phyloP scores from a whole-genome alignment of 2,888 invertebrate species.

The Atethmia centrago region DNA sequence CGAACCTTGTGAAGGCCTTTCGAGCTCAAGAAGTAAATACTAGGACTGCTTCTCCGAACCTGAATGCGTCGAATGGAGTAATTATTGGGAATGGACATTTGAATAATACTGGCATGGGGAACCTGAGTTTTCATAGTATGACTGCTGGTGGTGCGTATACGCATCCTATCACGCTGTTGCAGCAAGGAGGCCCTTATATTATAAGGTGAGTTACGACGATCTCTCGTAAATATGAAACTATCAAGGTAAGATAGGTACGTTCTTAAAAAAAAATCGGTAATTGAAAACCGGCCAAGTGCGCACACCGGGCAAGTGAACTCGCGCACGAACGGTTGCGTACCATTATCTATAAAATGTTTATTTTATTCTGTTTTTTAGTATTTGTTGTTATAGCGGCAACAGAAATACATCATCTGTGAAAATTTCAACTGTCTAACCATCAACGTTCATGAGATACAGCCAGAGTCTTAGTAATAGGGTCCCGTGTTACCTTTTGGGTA shows the following conservation, averaged over 20 bases:
- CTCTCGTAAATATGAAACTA: neutral
- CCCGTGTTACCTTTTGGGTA: no score
- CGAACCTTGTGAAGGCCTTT: constrained; percentile 94
- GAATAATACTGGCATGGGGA: constrained; percentile 83
- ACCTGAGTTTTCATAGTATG: constrained; percentile 86
- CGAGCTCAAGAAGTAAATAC: constrained; percentile 80
- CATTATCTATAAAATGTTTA: no score
- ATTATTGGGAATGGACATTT: constrained; percentile 84
- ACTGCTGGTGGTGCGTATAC: constrained; percentile 79
- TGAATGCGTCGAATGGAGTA: constrained; percentile 84
- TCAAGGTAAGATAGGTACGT: no score
- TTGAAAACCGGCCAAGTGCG: no score
- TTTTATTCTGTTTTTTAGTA: no score
- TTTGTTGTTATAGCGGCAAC: no score
- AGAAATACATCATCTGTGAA: no score
- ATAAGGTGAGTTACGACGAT: constrained; percentile 80
- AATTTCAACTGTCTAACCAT: no score
- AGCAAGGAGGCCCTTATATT: constrained; percentile 91
- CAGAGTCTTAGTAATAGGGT: no score
- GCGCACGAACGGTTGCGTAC: no score
- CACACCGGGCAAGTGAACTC: no score
- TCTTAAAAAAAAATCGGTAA: neutral
- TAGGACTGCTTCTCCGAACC: constrained; percentile 72
- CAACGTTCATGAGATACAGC: no score
- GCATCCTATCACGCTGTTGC: constrained; percentile 87